Percentiles rank a stretch among this genome's conserved stretches.
Conservation (phyloP, 2,888 invertebrate genomes). For the Minunthozetes semirufus region DNA sequence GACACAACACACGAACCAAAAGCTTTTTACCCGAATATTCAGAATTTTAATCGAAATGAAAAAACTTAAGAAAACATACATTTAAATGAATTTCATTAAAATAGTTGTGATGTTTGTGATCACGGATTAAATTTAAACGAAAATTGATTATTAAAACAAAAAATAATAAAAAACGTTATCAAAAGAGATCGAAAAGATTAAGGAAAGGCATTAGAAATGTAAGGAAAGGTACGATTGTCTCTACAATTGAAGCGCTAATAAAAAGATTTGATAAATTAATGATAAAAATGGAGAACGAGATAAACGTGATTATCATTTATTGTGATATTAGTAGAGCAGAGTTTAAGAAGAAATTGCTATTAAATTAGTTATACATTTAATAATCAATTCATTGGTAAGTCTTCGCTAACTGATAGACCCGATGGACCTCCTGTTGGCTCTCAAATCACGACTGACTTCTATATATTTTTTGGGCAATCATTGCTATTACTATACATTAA, state of each 20-base stretch:
- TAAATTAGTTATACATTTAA: background rate
- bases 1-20: background rate
- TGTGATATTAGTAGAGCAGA: constrained; percentile 8
- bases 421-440: constrained; percentile 19
- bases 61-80: background rate
- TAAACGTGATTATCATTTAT: constrained; percentile 25
- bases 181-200: background rate
- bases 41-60: background rate
- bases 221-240: background rate
- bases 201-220: background rate
- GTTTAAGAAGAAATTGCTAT: background rate
- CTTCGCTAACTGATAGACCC: background rate
- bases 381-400: background rate
- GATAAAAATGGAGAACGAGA: constrained; percentile 21
- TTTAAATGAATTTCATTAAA: background rate
- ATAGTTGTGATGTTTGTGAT: background rate
- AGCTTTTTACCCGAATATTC: background rate
- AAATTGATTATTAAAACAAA: background rate
- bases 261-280: constrained; percentile 27
- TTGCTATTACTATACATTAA: constrained; percentile 8
- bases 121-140: constrained; percentile 7
- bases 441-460: constrained; percentile 19
- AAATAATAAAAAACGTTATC: background rate
- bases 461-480: background rate
- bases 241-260: constrained; percentile 7